Conservation (phyloP, 1,140 invertebrate species). For the Littorina saxatilis region DNA sequence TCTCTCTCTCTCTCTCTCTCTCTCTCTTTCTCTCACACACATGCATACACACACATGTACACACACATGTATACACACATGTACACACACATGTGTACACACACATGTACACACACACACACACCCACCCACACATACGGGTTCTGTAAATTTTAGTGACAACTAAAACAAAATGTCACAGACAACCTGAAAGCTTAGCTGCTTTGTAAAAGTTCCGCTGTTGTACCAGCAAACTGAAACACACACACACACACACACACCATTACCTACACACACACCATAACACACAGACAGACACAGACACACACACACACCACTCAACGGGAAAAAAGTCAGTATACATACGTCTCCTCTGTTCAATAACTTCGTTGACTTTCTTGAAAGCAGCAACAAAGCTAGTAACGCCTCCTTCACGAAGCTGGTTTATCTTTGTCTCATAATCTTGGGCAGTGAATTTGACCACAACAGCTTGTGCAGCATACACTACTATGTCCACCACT, state of each 20-base stretch:
- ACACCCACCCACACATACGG: not conserved
- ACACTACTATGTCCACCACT: conserved; percentile 31
- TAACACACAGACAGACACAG: too few relatives aligned
- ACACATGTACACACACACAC: not conserved
- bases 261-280: too few relatives aligned
- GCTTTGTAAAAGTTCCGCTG: too few relatives aligned
- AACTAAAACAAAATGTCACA: too few relatives aligned
- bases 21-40: too few relatives aligned
- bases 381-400: conserved; percentile 41
- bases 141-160: too few relatives aligned
- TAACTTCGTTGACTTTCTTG: conserved; percentile 26
- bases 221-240: too few relatives aligned
- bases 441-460: conserved; percentile 10
- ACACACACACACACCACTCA: too few relatives aligned
- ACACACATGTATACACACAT: not conserved
- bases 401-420: not conserved
- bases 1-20: too few relatives aligned
- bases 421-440: conserved; percentile 20
- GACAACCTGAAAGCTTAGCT: not conserved
- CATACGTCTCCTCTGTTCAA: conserved; percentile 16
- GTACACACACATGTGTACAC: not conserved
- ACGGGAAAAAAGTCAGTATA: too few relatives aligned
- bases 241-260: too few relatives aligned
- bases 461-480: not conserved
- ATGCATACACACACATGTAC: not conserved